phyloP scores from a whole-genome alignment of 2,888 invertebrate species.

The Drosophila trichaetosa region DNA sequence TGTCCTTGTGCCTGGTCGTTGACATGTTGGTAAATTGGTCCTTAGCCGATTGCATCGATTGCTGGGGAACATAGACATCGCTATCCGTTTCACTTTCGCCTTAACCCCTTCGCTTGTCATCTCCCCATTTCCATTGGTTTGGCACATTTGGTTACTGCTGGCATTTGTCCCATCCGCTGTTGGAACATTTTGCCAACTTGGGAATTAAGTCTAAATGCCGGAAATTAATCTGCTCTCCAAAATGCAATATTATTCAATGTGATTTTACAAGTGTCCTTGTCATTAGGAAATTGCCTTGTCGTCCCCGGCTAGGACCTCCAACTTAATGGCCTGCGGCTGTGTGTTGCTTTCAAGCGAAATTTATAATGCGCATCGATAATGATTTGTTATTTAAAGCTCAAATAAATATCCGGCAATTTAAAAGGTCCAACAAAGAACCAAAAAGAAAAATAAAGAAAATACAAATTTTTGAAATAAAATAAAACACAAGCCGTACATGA shows the following conservation, averaged over 20 bases:
- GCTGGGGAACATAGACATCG: conserved; percentile 39
- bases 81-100: conserved; percentile 24
- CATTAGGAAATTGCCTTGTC: conserved; percentile 71
- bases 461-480: conserved; percentile 19
- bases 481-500: conserved; percentile 31
- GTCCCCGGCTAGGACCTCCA: conserved; percentile 2
- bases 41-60: conserved; percentile 73
- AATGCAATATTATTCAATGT: conserved; percentile 73
- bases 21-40: conserved; percentile 79
- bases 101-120: neutral
- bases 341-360: conserved; percentile 35
- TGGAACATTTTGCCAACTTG: conserved; percentile 39
- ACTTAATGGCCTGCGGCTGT: conserved; percentile 37
- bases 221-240: conserved; percentile 73
- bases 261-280: conserved; percentile 77
- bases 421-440: conserved; percentile 27
- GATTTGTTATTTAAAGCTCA: conserved; percentile 75
- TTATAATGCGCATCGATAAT: conserved; percentile 77
- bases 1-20: conserved; percentile 58
- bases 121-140: neutral
- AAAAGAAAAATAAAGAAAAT: conserved; percentile 10
- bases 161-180: conserved; percentile 21
- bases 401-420: conserved; percentile 71
- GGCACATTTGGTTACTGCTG: conserved; percentile 33
- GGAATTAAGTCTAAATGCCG: conserved; percentile 76